Evolutionary conservation across 2,888 invertebrate species (phyloP), one percentile per base, ranked within the genome.

Genomic region (Cybosia mesomella): DNA sequence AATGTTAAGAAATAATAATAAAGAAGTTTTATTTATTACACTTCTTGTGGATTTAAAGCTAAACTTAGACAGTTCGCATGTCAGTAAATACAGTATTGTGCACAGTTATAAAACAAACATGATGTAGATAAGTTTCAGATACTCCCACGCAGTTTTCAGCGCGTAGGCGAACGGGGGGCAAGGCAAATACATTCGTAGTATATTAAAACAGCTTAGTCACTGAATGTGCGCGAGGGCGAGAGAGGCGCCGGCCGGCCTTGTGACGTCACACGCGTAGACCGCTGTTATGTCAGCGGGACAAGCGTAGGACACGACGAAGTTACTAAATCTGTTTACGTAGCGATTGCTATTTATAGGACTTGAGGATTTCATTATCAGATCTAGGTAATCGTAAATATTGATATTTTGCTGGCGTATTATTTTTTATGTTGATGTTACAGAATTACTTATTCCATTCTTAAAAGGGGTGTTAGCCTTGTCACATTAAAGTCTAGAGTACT

Each of bases 191-290:
- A 83, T 85, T 83, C 79, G 79, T 83, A 86, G 83, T 85, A 75
- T 84, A 88, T 85, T 86, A 85, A 84, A 84, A 82, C 78, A 77
- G 85, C 85, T 85, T 80, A 84, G 84, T 85, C 86, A 85, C 77
- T 79, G 79, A 74, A 75, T n/a, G 60, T 64, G 72, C 53, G 63
- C 57, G 77, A 73, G 68, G 74, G 79, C 77, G 76, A 72, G 66
- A 9, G 39, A 74, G 79, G 81, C 82, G 83, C 82, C 82, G 68
- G 32, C 64, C 70, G 66, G 73, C 76, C 80, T 73, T 72, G 68
- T 79, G 77, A 81, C 83, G 82, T 83, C 84, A 77, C 69, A 61
- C 18, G 81, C 76, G 73, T 67, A 62, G 53, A 67, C 60, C 22
- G 32, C 58, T 57, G 57, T 71, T 70, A 73, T 58, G 62, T 69